Evolutionary conservation across 2,888 invertebrate genomes (phyloP).

Genomic region (Hypomecis punctinalis): DNA sequence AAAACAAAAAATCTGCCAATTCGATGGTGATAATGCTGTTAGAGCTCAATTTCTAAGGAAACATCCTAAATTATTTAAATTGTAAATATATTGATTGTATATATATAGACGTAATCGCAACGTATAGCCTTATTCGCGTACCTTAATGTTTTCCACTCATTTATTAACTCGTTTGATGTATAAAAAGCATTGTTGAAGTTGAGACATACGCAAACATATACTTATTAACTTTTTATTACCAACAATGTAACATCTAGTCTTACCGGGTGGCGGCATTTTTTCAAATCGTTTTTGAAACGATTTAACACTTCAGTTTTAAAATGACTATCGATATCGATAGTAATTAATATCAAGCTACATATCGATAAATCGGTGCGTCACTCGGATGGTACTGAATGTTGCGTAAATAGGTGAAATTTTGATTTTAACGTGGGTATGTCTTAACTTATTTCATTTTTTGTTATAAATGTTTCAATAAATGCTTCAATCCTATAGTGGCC

Average conservation of each 20-base stretch:
- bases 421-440: conserved; percentile 23
- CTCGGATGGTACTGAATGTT: conserved; percentile 17
- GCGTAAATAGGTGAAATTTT: conserved; percentile 8
- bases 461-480: conserved; percentile 9
- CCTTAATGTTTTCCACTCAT: conserved; percentile 39
- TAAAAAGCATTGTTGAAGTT: conserved; percentile 14
- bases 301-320: conserved; percentile 1
- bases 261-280: conserved; percentile 4
- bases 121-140: conserved; percentile 46
- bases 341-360: conserved; percentile 53
- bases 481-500: no score
- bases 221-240: neutral
- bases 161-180: conserved; percentile 24
- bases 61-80: conserved; percentile 24
- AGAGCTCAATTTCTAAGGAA: no score
- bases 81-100: conserved; percentile 35
- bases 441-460: conserved; percentile 13
- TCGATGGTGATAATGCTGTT: no score
- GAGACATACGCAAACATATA: conserved; percentile 25
- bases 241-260: conserved; percentile 15
- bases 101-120: conserved; percentile 30
- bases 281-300: conserved; percentile 1
- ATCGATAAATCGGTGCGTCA: conserved; percentile 43
- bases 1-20: no score
- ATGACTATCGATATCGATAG: conserved; percentile 44